phyloP scores from a whole-genome alignment of 2,888 invertebrate genomes.

The Nasonovia ribisnigri region DNA sequence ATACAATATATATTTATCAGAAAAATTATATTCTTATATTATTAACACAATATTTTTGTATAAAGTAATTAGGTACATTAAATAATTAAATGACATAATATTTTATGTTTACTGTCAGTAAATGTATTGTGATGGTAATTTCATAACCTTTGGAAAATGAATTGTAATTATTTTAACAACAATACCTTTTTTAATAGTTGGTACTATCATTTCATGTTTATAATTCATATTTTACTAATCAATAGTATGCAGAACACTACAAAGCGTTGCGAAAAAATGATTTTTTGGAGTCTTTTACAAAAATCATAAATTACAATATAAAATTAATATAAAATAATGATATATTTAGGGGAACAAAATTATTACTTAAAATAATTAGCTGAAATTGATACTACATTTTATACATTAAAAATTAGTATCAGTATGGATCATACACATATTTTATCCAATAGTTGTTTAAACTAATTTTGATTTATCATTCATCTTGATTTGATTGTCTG shows the following conservation, averaged over 20 bases:
- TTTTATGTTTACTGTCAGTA: background rate
- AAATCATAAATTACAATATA: conserved; percentile 43
- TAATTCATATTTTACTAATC: conserved; percentile 18
- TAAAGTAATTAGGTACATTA: conserved; percentile 26
- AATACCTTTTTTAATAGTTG: background rate
- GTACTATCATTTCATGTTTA: background rate
- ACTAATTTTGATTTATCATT: conserved; percentile 61
- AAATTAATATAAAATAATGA: conserved; percentile 57
- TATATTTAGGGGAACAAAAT: conserved; percentile 35
- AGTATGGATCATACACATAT: conserved; percentile 7
- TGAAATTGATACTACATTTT: conserved; percentile 45
- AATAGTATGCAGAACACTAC: conserved; percentile 17
- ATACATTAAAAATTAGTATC: conserved; percentile 43
- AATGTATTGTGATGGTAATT: conserved; percentile 2
- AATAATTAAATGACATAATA: background rate
- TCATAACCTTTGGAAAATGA: background rate
- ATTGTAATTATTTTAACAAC: background rate
- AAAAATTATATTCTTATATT: conserved; percentile 15
- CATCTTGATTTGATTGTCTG: conserved; percentile 57
- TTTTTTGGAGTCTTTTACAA: conserved; percentile 29
- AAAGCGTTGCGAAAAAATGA: conserved; percentile 5
- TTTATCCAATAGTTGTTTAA: conserved; percentile 40
- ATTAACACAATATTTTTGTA: conserved; percentile 13
- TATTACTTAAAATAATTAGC: conserved; percentile 42
- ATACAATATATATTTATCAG: conserved; percentile 26